These are phyloP conservation scores for Rhyacichthys aspro DNA, from an alignment of 2,797 vertebrate species.

Conservation along the genomic window DNA sequence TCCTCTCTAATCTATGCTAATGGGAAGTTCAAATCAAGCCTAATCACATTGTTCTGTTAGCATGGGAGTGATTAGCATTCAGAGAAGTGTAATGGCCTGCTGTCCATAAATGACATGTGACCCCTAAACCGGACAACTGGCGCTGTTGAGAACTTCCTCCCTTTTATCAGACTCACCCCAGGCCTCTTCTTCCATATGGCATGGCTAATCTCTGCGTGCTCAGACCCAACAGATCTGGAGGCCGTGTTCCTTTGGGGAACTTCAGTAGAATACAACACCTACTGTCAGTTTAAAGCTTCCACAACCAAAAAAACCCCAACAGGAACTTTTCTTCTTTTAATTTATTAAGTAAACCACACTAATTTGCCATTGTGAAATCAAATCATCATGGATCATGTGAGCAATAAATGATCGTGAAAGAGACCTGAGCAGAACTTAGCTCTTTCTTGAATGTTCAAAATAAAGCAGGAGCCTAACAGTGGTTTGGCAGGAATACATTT, in stretches of 20 bases:
- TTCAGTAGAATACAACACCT: no score
- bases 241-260: not conserved
- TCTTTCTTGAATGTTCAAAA: no score
- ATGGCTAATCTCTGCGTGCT: constrained; percentile 35
- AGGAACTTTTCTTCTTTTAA: no score
- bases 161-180: constrained; percentile 33
- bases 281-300: no score
- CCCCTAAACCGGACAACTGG: constrained; percentile 47
- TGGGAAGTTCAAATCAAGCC: constrained; percentile 64
- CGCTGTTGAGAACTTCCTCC: constrained; percentile 37
- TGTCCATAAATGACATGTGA: constrained; percentile 60
- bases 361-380: no score
- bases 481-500: constrained; percentile 10
- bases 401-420: no score
- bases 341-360: no score
- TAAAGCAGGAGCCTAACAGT: no score
- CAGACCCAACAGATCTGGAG: constrained; percentile 16
- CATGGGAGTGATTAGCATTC: constrained; percentile 60
- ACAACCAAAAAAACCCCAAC: no score
- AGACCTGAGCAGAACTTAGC: no score
- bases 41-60: constrained; percentile 46
- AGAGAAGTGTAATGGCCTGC: constrained; percentile 43
- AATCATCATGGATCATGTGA: no score
- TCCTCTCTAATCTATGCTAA: constrained; percentile 55
- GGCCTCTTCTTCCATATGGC: constrained; percentile 48